phyloP scores from a whole-genome alignment of 64 coral and sea anemone genomes.

The Orbicella faveolata region DNA sequence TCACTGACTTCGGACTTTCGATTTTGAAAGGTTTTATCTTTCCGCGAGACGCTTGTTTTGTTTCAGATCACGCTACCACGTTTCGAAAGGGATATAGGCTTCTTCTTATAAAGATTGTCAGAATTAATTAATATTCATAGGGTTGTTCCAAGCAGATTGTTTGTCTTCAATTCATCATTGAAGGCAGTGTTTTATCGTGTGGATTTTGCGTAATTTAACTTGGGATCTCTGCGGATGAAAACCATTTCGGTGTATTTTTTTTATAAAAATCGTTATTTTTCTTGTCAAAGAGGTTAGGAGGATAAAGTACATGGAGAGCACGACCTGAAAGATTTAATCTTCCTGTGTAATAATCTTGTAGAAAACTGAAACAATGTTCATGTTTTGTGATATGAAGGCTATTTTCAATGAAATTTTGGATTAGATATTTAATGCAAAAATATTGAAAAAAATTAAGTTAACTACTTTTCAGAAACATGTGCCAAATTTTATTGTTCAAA shows the following conservation, averaged over 20 bases:
- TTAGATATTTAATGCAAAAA: neutral
- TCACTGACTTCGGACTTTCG: neutral
- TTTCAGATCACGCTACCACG: neutral
- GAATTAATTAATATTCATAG: conserved; percentile 53
- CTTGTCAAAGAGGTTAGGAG: neutral
- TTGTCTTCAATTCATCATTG: conserved; percentile 14
- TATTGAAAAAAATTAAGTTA: neutral
- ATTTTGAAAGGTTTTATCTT: neutral
- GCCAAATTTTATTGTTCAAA: neutral
- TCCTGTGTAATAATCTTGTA: neutral
- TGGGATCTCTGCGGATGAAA: neutral
- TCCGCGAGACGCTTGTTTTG: too few species aligned
- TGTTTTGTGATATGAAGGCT: neutral
- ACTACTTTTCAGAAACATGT: neutral
- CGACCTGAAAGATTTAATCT: neutral
- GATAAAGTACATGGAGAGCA: neutral
- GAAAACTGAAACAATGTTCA: neutral
- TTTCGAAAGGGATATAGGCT: conserved; percentile 9
- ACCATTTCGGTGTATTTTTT: neutral
- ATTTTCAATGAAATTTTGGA: neutral
- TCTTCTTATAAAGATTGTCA: conserved; percentile 1
- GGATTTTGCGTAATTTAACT: conserved; percentile 2
- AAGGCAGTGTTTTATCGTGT: conserved; percentile 6
- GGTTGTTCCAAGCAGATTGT: neutral
- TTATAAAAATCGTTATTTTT: neutral